Conservation (phyloP, 2,888 invertebrate species). For the Diabrotica balteata region DNA sequence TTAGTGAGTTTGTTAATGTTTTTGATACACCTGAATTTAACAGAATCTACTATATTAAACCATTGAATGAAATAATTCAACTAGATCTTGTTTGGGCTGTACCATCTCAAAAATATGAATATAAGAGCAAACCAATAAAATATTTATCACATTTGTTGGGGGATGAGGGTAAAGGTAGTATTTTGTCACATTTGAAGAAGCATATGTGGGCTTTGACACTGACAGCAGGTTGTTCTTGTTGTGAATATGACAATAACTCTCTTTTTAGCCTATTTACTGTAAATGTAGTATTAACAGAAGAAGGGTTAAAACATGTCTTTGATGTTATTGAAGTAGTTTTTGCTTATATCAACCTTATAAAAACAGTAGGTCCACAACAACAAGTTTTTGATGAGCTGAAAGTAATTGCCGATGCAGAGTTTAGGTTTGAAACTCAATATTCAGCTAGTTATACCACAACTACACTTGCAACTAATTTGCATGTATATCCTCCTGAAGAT, state of each 20-base stretch:
- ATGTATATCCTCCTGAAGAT: constrained; percentile 78
- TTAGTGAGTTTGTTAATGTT: constrained; percentile 64
- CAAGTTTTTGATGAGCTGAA: constrained; percentile 76
- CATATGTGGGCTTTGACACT: constrained; percentile 10
- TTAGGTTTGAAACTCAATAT: constrained; percentile 75
- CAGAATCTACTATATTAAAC: constrained; percentile 77
- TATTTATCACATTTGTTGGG: constrained; percentile 81
- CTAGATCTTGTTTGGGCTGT: constrained; percentile 48
- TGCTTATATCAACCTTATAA: constrained; percentile 79
- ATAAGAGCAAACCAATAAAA: constrained; percentile 78
- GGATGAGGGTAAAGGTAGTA: constrained; percentile 85
- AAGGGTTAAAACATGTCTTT: constrained; percentile 74
- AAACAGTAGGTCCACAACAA: constrained; percentile 71
- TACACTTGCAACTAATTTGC: constrained; percentile 61
- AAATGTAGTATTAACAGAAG: constrained; percentile 77
- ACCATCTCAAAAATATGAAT: constrained; percentile 69
- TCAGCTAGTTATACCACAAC: constrained; percentile 62
- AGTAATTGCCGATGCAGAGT: constrained; percentile 76
- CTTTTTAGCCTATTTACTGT: constrained; percentile 80
- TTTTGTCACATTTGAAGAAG: constrained; percentile 78
- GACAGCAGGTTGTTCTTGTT: constrained; percentile 64
- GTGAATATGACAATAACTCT: constrained; percentile 79
- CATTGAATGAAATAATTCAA: constrained; percentile 67
- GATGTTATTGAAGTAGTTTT: constrained; percentile 80
- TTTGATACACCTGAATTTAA: constrained; percentile 70